Base-by-base conservation (phyloP, 2,113 vertebrate species). In the Cyprinodon brontotheroides region DNA sequence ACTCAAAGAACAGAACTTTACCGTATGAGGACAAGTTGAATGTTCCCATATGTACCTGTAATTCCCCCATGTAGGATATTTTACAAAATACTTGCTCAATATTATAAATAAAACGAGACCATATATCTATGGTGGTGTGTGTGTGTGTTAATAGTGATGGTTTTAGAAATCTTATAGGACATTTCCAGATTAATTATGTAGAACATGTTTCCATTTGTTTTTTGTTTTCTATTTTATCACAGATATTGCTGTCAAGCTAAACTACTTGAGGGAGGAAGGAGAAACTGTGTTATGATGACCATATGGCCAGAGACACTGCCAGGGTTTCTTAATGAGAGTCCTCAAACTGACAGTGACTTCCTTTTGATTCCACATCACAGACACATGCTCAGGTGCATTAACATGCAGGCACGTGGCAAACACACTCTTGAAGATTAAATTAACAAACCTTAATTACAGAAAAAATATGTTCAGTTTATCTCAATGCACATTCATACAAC, bases 321-420 rank as follows among this genome's bases (percentile, higher is more conserved):
- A 87, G 71, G 73, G 78, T 75, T 85, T 87, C 80, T 74, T 86
- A 87, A 87, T 87, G 88, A 90, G 85, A 78, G 81, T 81, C 78
- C 68, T 76, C 78, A 84, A 74, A 77, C 77, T 91, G 85, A 86
- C 76, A 87, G 79, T 72, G 78, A 81, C 57, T 70, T 82, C 74
- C 53, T 75, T 87, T 86, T 83, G 71, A 83, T 85, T 72, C 39
- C 39, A 61, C 72, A 48, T 37, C 45, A 53, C 20, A n/a, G 60
- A 70, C 15, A 61, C 37, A 73, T 38, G 70, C 43, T 47, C 57
- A 61, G 65, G 61, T 39, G 65, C 65, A 78, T 80, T 76, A 68
- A 76, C 65, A 84, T 59, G 53, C 36, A 77, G 36, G 9, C 50
- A 37, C 67, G 53, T 29, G 11, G 10, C 37, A 77, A 57, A 60